phyloP scores from a whole-genome alignment of 2,113 vertebrate species.

The Eleginops maclovinus region DNA sequence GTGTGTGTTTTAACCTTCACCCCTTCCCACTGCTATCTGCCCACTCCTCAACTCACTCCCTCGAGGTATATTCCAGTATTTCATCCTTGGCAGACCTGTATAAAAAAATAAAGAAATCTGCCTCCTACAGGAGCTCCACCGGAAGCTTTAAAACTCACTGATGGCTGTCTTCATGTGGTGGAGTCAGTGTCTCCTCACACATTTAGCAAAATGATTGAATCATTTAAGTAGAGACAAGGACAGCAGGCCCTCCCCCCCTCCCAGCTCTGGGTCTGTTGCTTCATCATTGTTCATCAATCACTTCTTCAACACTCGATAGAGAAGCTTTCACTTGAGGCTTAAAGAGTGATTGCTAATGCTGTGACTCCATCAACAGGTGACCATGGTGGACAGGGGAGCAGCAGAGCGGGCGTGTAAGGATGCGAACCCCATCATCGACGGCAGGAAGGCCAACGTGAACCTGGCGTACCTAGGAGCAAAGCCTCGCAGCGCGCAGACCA shows the following conservation, averaged over 20 bases:
- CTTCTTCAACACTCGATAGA: not conserved
- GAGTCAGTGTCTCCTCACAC: slow-evolving; percentile 26
- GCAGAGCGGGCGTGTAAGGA: slow-evolving; percentile 96
- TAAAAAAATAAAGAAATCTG: slow-evolving; percentile 31
- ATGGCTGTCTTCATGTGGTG: slow-evolving; percentile 6
- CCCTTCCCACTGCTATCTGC: slow-evolving; percentile 48
- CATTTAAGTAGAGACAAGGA: slow-evolving; percentile 37
- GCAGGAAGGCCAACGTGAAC: slow-evolving; percentile 97
- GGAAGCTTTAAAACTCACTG: slow-evolving; percentile 30
- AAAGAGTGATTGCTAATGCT: not conserved
- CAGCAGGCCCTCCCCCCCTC: not conserved
- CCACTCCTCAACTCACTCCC: slow-evolving; percentile 64
- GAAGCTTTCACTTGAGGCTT: slow-evolving; percentile 8
- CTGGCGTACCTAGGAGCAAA: slow-evolving; percentile 95
- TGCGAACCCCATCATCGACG: slow-evolving; percentile 96
- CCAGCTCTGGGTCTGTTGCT: slow-evolving; percentile 13
- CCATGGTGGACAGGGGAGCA: slow-evolving; percentile 92
- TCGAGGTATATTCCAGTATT: slow-evolving; percentile 59
- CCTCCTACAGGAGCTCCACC: slow-evolving; percentile 55
- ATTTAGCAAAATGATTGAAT: slow-evolving; percentile 45
- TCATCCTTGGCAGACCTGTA: slow-evolving; percentile 45
- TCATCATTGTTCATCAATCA: slow-evolving; percentile 17
- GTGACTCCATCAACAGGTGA: slow-evolving; percentile 85
- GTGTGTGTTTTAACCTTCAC: slow-evolving; percentile 41
- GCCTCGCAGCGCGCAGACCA: slow-evolving; percentile 91